phyloP scores from a whole-genome alignment of 2,888 invertebrate species.

The Stramonita haemastoma region DNA sequence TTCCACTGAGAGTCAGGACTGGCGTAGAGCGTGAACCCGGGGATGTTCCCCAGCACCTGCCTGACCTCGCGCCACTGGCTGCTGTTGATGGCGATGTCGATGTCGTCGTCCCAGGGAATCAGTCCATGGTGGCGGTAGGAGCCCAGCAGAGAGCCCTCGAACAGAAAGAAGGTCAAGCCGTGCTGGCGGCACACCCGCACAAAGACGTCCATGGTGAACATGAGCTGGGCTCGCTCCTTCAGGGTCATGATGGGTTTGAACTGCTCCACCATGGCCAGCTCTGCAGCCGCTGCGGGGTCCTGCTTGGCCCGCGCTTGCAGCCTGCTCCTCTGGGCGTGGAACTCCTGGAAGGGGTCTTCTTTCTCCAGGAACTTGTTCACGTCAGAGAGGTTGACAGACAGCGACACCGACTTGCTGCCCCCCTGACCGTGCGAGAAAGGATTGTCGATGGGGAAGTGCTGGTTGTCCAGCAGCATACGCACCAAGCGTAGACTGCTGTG shows the following conservation, averaged over 20 bases:
- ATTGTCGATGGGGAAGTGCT: conserved; percentile 38
- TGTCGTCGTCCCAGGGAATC: conserved; percentile 67
- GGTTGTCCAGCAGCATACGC: conserved; percentile 39
- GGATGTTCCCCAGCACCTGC: conserved; percentile 50
- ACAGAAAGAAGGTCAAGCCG: conserved; percentile 45
- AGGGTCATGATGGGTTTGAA: conserved; percentile 27
- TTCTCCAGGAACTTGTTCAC: conserved; percentile 22
- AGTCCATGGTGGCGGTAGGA: conserved; percentile 59
- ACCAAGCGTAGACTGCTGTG: conserved; percentile 40
- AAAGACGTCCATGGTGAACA: conserved; percentile 39
- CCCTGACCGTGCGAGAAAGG: not conserved
- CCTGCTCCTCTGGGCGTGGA: not conserved
- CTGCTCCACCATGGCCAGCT: conserved; percentile 21
- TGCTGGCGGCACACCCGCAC: conserved; percentile 18
- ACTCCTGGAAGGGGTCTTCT: conserved; percentile 31
- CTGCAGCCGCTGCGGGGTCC: not conserved
- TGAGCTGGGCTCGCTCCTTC: conserved; percentile 37
- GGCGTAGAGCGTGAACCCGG: conserved; percentile 53
- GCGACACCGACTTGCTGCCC: not conserved
- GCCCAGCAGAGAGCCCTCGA: conserved; percentile 49
- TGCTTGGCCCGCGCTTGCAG: not conserved
- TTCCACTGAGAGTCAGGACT: conserved; percentile 57
- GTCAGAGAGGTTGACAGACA: conserved; percentile 33
- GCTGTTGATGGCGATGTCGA: conserved; percentile 58
- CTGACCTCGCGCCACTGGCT: conserved; percentile 51